phyloP scores from a whole-genome alignment of 2,113 vertebrate species.

The Pandion haliaetus region DNA sequence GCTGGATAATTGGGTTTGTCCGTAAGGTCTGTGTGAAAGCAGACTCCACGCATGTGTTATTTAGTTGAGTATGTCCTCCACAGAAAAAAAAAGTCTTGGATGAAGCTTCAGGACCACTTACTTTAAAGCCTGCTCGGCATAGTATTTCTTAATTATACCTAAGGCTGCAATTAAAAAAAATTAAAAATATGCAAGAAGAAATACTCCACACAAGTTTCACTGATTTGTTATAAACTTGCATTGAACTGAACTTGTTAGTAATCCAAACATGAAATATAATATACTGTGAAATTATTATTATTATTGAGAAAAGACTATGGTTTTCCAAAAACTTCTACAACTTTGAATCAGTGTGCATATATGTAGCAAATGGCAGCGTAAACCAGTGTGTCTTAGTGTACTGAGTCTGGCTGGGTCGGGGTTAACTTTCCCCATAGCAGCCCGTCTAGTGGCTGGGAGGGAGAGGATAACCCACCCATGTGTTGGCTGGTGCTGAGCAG shows the following conservation, averaged over 20 bases:
- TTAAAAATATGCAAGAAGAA: neutral
- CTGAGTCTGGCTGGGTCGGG: neutral
- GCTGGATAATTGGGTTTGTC: constrained; percentile 24
- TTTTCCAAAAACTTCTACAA: neutral
- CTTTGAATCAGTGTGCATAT: neutral
- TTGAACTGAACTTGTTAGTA: neutral
- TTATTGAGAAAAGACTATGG: neutral
- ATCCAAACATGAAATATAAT: neutral
- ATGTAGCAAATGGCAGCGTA: neutral
- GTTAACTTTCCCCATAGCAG: neutral
- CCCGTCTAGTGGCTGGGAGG: neutral
- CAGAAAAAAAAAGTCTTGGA: neutral
- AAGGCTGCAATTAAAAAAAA: neutral
- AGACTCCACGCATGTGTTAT: neutral
- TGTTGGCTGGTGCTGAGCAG: neutral
- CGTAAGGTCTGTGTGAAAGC: constrained; percentile 24
- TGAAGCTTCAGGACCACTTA: neutral
- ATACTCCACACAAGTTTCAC: neutral
- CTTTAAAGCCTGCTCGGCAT: neutral
- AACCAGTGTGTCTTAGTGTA: fast-evolving
- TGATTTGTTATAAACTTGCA: neutral
- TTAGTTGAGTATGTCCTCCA: neutral
- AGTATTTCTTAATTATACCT: neutral
- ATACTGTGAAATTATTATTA: neutral
- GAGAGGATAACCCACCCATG: neutral